These are phyloP conservation scores for Liasis olivaceus DNA, from an alignment of 2,797 vertebrate species.

Conservation along the genomic window DNA sequence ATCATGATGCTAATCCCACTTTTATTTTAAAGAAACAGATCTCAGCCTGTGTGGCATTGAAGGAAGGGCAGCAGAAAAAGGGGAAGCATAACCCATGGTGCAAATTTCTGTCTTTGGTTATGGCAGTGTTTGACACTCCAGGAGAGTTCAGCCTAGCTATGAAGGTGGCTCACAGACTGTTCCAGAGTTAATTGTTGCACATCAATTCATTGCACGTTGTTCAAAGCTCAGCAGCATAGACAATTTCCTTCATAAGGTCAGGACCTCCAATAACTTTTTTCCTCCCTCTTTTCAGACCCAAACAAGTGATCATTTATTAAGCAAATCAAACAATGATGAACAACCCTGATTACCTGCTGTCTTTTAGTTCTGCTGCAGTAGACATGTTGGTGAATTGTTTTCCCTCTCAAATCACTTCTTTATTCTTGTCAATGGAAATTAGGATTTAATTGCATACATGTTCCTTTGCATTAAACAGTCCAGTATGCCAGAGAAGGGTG, in stretches of 20 bases:
- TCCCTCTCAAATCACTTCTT: neutral
- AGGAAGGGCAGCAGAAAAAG: slow-evolving; percentile 5
- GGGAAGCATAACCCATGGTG: slow-evolving; percentile 7
- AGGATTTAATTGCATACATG: neutral
- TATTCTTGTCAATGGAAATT: neutral
- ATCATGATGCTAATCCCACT: neutral
- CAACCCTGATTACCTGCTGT: neutral
- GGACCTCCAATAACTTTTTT: slow-evolving; percentile 43
- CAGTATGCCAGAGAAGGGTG: neutral
- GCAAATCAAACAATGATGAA: slow-evolving; percentile 32
- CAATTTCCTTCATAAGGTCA: slow-evolving; percentile 38
- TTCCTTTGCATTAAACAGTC: neutral
- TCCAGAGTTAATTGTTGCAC: slow-evolving; percentile 31
- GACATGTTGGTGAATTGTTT: neutral
- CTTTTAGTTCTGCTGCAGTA: neutral
- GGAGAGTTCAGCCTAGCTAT: accelerated
- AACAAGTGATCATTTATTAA: slow-evolving; percentile 47
- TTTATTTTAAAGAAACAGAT: neutral
- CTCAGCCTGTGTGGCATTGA: neutral
- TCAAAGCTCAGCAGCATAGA: slow-evolving; percentile 32
- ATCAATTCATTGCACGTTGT: slow-evolving; percentile 21
- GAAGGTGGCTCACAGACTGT: slow-evolving; percentile 32
- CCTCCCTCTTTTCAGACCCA: slow-evolving; percentile 23
- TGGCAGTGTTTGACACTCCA: slow-evolving; percentile 23
- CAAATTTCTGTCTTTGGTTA: slow-evolving; percentile 8